A percentile compares a stretch with the other conserved stretches of the same genome.
These are phyloP conservation scores for Euplexia lucipara DNA, from an alignment of 2,888 invertebrate genomes.

Conservation along the genomic window DNA sequence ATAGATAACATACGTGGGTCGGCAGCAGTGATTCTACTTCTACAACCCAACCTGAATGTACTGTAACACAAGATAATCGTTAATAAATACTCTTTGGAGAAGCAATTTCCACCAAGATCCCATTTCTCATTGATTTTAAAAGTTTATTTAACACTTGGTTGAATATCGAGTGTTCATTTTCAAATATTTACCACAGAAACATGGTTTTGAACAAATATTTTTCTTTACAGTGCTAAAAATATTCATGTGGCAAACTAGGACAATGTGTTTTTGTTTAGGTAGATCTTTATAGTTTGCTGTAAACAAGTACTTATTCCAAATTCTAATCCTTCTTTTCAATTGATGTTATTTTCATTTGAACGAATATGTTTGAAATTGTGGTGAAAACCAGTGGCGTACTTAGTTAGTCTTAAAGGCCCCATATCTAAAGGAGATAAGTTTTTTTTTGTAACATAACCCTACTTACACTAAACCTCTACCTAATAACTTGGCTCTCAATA, in stretches of 20 bases:
- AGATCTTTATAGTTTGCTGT: background rate
- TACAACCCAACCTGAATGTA: conserved; percentile 65
- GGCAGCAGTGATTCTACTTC: conserved; percentile 53
- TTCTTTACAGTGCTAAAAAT: conserved; percentile 27
- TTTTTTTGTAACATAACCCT: too few relatives aligned
- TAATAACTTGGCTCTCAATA: too few relatives aligned
- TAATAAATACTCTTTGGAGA: conserved; percentile 54
- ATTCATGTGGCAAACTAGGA: conserved; percentile 36
- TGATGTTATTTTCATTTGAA: too few relatives aligned
- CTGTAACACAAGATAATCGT: conserved; percentile 56
- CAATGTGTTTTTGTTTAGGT: conserved; percentile 42
- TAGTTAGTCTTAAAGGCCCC: too few relatives aligned
- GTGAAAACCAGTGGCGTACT: too few relatives aligned
- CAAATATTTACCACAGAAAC: conserved; percentile 38
- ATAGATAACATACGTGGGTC: conserved; percentile 61
- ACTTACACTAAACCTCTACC: too few relatives aligned
- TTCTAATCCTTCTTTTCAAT: too few relatives aligned
- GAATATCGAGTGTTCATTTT: conserved; percentile 34
- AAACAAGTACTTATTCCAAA: background rate
- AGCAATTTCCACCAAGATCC: conserved; percentile 33
- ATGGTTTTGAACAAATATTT: conserved; percentile 25
- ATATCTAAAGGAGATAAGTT: too few relatives aligned
- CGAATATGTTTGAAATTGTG: too few relatives aligned
- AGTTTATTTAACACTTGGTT: conserved; percentile 51
- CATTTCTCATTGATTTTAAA: conserved; percentile 34